Evolutionary conservation across 2,797 vertebrate genomes (phyloP).

Genomic region (Ctenopoma kingsleyae): DNA sequence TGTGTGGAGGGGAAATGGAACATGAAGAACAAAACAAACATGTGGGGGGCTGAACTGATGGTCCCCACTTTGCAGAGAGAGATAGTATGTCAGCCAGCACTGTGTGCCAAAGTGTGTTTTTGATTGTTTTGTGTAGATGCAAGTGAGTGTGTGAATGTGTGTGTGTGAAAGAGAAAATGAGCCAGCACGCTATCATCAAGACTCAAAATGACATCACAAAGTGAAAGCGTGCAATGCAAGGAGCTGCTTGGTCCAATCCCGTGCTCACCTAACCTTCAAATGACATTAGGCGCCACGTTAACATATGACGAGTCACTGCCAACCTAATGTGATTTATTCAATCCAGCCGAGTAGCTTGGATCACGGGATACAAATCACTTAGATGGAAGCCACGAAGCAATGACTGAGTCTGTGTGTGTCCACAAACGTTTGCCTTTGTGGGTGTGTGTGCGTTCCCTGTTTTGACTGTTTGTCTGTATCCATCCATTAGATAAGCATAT

Average conservation of each 20-base stretch:
- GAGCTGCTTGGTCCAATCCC: slow-evolving; percentile 47
- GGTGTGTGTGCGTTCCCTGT: slow-evolving; percentile 1
- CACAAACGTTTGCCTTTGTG: background rate
- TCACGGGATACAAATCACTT: slow-evolving; percentile 77
- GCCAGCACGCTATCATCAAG: slow-evolving; percentile 37
- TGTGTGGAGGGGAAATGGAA: slow-evolving; percentile 70
- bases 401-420: slow-evolving; percentile 21
- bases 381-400: slow-evolving; percentile 55
- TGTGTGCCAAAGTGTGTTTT: slow-evolving; percentile 48
- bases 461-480: slow-evolving; percentile 22
- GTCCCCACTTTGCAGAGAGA: slow-evolving; percentile 40
- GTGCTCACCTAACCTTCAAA: slow-evolving; percentile 81
- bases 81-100: slow-evolving; percentile 70
- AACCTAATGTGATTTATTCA: slow-evolving; percentile 79
- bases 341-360: slow-evolving; percentile 69
- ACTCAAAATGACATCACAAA: slow-evolving; percentile 59
- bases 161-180: slow-evolving; percentile 15
- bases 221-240: slow-evolving; percentile 38
- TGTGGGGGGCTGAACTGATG: slow-evolving; percentile 37
- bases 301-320: slow-evolving; percentile 67
- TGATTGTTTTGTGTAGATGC: slow-evolving; percentile 40
- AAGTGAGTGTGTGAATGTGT: slow-evolving; percentile 22
- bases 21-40: slow-evolving; percentile 80
- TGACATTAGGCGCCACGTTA: slow-evolving; percentile 75
- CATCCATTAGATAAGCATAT: slow-evolving; percentile 12